phyloP scores from a whole-genome alignment of 2,888 invertebrate species.

The Clostera curtula region DNA sequence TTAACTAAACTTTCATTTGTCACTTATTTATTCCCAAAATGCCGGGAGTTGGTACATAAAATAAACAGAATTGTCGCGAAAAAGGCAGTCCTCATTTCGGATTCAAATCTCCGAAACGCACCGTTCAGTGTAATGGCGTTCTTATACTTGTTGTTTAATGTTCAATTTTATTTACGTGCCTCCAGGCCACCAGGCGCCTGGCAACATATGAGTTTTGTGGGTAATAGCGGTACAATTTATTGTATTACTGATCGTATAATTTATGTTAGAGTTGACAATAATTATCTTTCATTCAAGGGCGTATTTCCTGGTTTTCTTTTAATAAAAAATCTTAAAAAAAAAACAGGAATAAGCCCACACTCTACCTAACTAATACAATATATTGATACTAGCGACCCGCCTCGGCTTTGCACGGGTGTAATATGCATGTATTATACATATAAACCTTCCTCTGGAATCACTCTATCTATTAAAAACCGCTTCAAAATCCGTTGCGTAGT shows the following conservation, averaged over 20 bases:
- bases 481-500: too few species aligned
- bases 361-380: too few species aligned
- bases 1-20: constrained; percentile 12
- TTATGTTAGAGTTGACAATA: neutral
- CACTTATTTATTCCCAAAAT: constrained; percentile 14
- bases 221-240: neutral
- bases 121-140: constrained; percentile 18
- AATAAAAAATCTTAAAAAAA: too few species aligned
- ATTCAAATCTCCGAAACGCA: constrained; percentile 21
- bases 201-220: neutral
- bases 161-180: constrained; percentile 9
- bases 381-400: too few species aligned
- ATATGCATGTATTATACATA: too few species aligned
- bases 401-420: too few species aligned
- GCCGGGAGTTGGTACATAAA: constrained; percentile 8
- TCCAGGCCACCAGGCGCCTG: neutral
- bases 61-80: constrained; percentile 17
- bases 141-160: constrained; percentile 17
- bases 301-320: too few species aligned
- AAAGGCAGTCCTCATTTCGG: constrained; percentile 13
- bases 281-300: too few species aligned
- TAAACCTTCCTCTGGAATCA: too few species aligned
- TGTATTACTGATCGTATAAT: neutral
- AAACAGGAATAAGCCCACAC: too few species aligned
- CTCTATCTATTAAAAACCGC: too few species aligned